Conservation (phyloP, 2,113 vertebrate species). For the Caranx melampygus region DNA sequence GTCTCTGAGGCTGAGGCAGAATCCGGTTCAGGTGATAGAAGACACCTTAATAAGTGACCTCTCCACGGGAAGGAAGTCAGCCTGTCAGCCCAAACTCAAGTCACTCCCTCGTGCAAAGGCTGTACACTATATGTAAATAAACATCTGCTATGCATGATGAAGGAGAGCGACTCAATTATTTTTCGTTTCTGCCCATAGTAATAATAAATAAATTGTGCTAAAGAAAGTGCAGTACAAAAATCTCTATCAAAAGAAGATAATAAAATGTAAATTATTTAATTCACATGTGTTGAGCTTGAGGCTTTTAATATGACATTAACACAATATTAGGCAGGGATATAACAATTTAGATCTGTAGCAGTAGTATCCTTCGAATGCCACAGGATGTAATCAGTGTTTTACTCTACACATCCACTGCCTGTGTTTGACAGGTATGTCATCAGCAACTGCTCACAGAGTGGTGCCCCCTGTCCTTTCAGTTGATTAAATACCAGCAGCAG, state of each 20-base stretch:
- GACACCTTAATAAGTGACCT: too few species aligned
- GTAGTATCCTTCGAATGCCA: background rate
- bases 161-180: too few species aligned
- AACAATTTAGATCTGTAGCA: background rate
- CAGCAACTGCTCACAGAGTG: background rate
- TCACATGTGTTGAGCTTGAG: background rate
- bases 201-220: too few species aligned
- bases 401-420: background rate
- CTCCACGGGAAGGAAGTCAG: too few species aligned
- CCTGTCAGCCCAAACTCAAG: background rate
- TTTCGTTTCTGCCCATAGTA: too few species aligned
- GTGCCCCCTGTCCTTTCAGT: background rate
- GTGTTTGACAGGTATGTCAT: background rate
- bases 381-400: background rate
- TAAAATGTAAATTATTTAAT: background rate
- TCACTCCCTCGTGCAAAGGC: background rate
- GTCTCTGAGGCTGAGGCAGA: too few species aligned
- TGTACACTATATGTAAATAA: too few species aligned
- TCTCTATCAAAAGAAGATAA: background rate
- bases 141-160: too few species aligned
- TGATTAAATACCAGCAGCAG: background rate
- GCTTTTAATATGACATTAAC: background rate
- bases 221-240: too few species aligned
- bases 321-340: background rate
- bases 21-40: background rate